A percentile compares a stretch with the other conserved stretches of the same genome.
phyloP scores from a whole-genome alignment of 2,888 invertebrate species.

The Rutpela maculata region DNA sequence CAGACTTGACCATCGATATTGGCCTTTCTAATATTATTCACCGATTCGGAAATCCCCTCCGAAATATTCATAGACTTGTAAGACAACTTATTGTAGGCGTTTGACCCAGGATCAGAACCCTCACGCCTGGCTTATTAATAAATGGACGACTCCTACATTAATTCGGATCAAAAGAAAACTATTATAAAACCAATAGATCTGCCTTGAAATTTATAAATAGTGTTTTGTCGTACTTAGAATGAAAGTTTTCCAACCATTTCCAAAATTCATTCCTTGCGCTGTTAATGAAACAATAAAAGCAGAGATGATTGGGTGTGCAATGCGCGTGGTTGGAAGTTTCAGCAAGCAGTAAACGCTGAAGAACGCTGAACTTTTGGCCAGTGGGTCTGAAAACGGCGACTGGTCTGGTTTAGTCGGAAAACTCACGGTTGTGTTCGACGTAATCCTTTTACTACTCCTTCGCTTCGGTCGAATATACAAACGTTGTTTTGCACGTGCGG shows the following conservation, averaged over 20 bases:
- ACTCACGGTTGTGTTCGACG: conserved; percentile 6
- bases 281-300: conserved; percentile 10
- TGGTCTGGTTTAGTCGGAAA: background rate
- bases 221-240: background rate
- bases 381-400: conserved; percentile 31
- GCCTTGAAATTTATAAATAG: background rate
- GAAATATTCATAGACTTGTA: background rate
- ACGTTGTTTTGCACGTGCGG: conserved; percentile 12
- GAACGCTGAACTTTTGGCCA: conserved; percentile 25
- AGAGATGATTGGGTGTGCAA: conserved; percentile 19
- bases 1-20: background rate
- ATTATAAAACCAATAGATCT: background rate
- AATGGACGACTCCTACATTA: background rate
- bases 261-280: background rate
- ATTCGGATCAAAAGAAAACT: background rate
- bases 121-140: background rate
- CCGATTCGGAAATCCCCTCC: background rate
- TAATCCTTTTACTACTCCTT: conserved; percentile 13
- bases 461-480: background rate
- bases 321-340: conserved; percentile 32
- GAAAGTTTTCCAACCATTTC: background rate
- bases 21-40: background rate
- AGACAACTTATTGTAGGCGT: background rate
- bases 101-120: conserved; percentile 6
- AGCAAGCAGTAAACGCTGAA: conserved; percentile 25